These are phyloP conservation scores for Gymnothorax reevesii DNA, from an alignment of 2,797 vertebrate genomes.

Conservation along the genomic window DNA sequence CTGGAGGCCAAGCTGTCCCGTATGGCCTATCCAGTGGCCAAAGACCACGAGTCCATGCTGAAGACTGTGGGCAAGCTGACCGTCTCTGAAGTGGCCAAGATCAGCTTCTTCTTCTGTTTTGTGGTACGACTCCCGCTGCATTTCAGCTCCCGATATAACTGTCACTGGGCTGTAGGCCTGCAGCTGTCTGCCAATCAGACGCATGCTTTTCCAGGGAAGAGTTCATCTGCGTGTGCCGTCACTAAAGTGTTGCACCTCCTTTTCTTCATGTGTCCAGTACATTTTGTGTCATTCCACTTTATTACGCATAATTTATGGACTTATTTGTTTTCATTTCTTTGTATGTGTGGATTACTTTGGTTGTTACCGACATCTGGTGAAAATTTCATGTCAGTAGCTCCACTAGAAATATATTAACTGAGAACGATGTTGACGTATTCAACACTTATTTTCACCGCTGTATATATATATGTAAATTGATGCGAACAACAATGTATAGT, in stretches of 20 bases:
- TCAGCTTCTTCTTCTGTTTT: conserved; percentile 98
- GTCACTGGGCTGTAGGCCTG: background rate
- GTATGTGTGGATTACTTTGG: too few species aligned
- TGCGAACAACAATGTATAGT: too few species aligned
- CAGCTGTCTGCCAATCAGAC: background rate
- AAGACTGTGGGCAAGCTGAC: conserved; percentile 88
- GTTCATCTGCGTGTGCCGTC: background rate
- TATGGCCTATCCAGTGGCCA: conserved; percentile 88
- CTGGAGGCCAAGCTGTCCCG: conserved; percentile 94
- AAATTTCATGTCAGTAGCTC: too few species aligned
- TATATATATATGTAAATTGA: too few species aligned
- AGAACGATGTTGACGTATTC: too few species aligned
- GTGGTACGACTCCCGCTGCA: conserved; percentile 76
- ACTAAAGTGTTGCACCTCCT: too few species aligned
- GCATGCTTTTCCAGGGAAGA: background rate
- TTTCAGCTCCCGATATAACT: background rate
- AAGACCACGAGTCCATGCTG: conserved; percentile 85
- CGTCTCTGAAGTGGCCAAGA: conserved; percentile 92
- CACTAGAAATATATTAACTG: background rate
- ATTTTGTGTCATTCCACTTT: too few species aligned
- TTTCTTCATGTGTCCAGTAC: too few species aligned
- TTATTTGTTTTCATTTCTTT: too few species aligned
- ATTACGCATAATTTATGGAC: too few species aligned
- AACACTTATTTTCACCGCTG: too few species aligned
- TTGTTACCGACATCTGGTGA: too few species aligned